These are phyloP conservation scores for Bombus picipes DNA, from an alignment of 1,140 invertebrate species.

Conservation along the genomic window DNA sequence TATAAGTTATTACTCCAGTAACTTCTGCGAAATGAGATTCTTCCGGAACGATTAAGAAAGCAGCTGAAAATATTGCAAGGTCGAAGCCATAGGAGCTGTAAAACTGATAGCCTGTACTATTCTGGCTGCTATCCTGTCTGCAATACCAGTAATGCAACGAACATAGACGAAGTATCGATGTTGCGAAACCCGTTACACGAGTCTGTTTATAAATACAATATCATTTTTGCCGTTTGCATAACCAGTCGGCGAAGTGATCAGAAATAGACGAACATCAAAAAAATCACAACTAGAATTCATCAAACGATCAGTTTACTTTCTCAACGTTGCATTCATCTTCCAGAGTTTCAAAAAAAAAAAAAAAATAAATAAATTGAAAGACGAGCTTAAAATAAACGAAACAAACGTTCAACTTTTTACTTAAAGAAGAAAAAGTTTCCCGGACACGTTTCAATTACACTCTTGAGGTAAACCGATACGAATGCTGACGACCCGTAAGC, in stretches of 20 bases:
- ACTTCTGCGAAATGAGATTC: neutral
- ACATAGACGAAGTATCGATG: neutral
- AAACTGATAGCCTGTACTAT: too few species aligned
- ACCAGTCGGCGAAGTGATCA: neutral
- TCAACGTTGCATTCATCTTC: neutral
- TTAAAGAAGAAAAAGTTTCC: neutral
- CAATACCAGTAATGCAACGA: neutral
- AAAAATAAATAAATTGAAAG: neutral
- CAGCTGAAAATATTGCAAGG: neutral
- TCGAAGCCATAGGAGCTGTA: too few species aligned
- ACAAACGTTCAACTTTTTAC: too few species aligned
- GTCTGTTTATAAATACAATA: constrained; percentile 18
- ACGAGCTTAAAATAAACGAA: neutral
- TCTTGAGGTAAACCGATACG: neutral
- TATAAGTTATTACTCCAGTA: too few species aligned
- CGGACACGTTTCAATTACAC: constrained; percentile 17
- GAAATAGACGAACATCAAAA: neutral
- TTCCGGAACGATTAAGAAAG: neutral
- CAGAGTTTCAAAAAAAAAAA: neutral
- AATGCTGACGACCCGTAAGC: constrained; percentile 13
- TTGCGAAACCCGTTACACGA: constrained; percentile 9
- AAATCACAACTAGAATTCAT: neutral
- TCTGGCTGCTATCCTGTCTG: neutral
- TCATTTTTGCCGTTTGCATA: neutral
- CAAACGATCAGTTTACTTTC: neutral